A percentile compares a stretch with the other conserved stretches of the same genome.
Evolutionary conservation across 2,888 invertebrate genomes (phyloP).

Genomic region (Volucella inflata): DNA sequence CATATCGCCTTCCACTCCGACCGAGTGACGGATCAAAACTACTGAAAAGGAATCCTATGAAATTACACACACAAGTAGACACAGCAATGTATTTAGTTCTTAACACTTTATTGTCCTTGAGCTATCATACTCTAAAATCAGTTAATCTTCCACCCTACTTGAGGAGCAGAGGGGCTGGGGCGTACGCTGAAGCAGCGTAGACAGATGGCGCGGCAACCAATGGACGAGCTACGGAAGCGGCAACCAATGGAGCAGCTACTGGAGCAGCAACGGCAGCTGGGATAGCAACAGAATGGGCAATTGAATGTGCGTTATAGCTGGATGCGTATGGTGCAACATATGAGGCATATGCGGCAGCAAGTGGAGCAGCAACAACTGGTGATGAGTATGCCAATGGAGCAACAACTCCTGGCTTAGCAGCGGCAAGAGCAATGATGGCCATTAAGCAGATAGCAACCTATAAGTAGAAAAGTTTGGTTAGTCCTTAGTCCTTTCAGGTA

Average conservation of each 20-base stretch:
- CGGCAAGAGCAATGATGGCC: conserved; percentile 69
- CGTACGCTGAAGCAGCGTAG: neutral
- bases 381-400: conserved; percentile 77
- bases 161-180: conserved; percentile 62
- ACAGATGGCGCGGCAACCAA: conserved; percentile 81
- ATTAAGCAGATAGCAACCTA: conserved; percentile 70
- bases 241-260: conserved; percentile 54
- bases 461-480: neutral
- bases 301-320: conserved; percentile 84
- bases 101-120: conserved; percentile 38
- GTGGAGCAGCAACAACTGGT: conserved; percentile 63
- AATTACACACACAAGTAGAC: too few relatives aligned
- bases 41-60: too few relatives aligned
- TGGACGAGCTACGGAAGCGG: conserved; percentile 60
- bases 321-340: conserved; percentile 85
- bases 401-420: conserved; percentile 72
- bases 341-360: conserved; percentile 66
- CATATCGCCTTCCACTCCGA: too few relatives aligned
- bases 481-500: conserved; percentile 13
- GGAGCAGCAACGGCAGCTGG: conserved; percentile 61
- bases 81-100: neutral
- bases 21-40: too few relatives aligned
- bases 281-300: conserved; percentile 71
- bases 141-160: conserved; percentile 37
- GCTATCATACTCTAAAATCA: conserved; percentile 23